Conservation (phyloP, 2,797 vertebrate genomes). For the Nannoperca obscura region DNA sequence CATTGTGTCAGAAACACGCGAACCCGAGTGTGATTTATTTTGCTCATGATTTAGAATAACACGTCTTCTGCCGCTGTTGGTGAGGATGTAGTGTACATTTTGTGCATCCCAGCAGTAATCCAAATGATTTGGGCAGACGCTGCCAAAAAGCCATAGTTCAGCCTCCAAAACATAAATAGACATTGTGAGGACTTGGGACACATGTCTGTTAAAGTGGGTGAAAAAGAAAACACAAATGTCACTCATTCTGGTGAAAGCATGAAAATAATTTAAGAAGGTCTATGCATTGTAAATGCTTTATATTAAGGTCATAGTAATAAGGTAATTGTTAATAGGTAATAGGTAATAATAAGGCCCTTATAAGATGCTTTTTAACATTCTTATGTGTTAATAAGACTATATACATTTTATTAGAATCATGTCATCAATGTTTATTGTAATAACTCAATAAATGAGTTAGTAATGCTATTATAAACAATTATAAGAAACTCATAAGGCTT, state of each 20-base stretch:
- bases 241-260: conserved; percentile 2
- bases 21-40: conserved; percentile 81
- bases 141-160: conserved; percentile 69
- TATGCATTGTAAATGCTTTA: background rate
- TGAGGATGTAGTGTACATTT: conserved; percentile 52
- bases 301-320: too few species aligned
- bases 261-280: background rate
- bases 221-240: conserved; percentile 32
- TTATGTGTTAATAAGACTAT: too few species aligned
- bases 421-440: too few species aligned
- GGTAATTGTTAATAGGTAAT: too few species aligned
- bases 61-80: conserved; percentile 51
- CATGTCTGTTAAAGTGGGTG: conserved; percentile 35
- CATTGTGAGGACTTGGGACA: conserved; percentile 56
- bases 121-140: conserved; percentile 68
- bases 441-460: too few species aligned
- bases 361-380: too few species aligned
- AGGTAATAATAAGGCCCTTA: too few species aligned
- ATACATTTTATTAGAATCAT: too few species aligned
- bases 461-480: too few species aligned
- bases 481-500: too few species aligned
- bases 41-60: conserved; percentile 72
- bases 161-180: conserved; percentile 60
- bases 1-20: conserved; percentile 78
- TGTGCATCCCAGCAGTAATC: conserved; percentile 58